Conservation (phyloP, 1,140 invertebrate species). For the Daktulosphaira vitifoliae region DNA sequence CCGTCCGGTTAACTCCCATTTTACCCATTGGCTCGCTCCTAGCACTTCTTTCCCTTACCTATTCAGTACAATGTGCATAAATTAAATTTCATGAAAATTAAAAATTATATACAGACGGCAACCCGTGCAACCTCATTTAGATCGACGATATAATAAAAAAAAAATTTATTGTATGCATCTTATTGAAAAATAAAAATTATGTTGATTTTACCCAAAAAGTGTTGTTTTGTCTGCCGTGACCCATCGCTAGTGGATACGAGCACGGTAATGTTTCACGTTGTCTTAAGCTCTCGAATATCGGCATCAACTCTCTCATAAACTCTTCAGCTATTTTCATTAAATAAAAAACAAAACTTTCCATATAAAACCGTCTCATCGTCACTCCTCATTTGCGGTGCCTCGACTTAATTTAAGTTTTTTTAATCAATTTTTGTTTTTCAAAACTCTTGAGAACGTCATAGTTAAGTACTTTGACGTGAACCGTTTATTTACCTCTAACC, state of each 20-base stretch:
- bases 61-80: slow-evolving; percentile 33
- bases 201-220: slow-evolving; percentile 31
- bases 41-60: slow-evolving; percentile 81
- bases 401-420: neutral
- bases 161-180: too few species aligned
- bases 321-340: slow-evolving; percentile 61
- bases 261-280: slow-evolving; percentile 77
- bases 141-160: neutral
- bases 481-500: too few species aligned
- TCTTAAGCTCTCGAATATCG: slow-evolving; percentile 83
- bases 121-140: too few species aligned
- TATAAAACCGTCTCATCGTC: neutral
- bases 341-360: neutral
- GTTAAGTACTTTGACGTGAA: too few species aligned
- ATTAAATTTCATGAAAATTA: neutral
- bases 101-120: too few species aligned
- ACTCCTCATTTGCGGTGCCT: slow-evolving; percentile 23
- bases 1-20: slow-evolving; percentile 52
- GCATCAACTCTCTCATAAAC: slow-evolving; percentile 85
- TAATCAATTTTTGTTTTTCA: too few species aligned
- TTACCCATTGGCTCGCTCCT: slow-evolving; percentile 73
- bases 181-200: too few species aligned
- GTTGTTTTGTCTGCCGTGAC: slow-evolving; percentile 42
- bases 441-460: too few species aligned
- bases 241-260: slow-evolving; percentile 76